Conservation (phyloP, 2,888 invertebrate species). For the Bhutanitis thaidina region DNA sequence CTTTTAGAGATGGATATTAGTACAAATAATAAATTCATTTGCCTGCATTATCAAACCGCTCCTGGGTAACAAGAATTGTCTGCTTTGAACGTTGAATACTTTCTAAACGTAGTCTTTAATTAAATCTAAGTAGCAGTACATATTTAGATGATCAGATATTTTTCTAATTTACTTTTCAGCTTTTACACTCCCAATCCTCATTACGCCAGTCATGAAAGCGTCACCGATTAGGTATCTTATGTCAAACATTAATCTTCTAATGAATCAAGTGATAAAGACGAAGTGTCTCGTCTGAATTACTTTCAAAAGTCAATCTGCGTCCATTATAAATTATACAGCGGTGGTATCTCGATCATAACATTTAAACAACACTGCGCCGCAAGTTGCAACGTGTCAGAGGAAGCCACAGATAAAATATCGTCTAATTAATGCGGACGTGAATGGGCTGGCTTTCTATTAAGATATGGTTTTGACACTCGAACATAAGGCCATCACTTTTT, state of each 20-base stretch:
- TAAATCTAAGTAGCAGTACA: too few species aligned
- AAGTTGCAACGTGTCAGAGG: conserved; percentile 40
- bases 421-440: conserved; percentile 48
- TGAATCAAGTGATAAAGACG: conserved; percentile 12
- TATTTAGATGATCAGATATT: neutral
- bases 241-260: conserved; percentile 16
- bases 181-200: conserved; percentile 6
- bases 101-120: conserved; percentile 1
- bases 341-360: conserved; percentile 41
- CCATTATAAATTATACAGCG: conserved; percentile 42
- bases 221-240: conserved; percentile 6
- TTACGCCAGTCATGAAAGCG: conserved; percentile 17
- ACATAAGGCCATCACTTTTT: conserved; percentile 44
- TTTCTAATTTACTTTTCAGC: neutral
- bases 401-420: conserved; percentile 50
- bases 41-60: too few species aligned
- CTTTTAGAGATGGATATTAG: too few species aligned
- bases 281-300: conserved; percentile 5
- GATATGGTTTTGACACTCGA: conserved; percentile 50
- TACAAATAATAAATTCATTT: too few species aligned
- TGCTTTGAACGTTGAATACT: neutral
- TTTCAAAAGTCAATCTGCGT: conserved; percentile 22
- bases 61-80: neutral
- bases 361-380: conserved; percentile 31
- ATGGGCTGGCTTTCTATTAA: conserved; percentile 42